A percentile compares a stretch with the other conserved stretches of the same genome.
Evolutionary conservation across 2,113 vertebrate genomes (phyloP).

Genomic region (Lathamus discolor): DNA sequence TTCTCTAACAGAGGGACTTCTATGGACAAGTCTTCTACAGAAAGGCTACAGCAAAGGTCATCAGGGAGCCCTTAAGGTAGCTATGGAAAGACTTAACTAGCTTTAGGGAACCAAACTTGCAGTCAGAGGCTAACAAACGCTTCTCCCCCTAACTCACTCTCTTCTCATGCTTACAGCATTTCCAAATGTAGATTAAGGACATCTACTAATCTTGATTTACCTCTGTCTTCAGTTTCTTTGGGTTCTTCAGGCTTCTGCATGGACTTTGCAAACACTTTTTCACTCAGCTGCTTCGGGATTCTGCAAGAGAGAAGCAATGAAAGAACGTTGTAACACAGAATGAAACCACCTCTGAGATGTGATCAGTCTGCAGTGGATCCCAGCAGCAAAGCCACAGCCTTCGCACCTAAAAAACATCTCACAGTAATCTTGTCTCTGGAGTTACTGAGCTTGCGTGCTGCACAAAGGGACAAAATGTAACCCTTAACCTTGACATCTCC

Average conservation of each 20-base stretch:
- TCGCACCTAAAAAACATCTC: not conserved
- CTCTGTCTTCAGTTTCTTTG: constrained; percentile 68
- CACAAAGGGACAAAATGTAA: not conserved
- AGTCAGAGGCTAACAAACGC: rapidly evolving
- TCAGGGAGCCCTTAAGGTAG: not conserved
- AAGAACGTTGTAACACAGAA: not conserved
- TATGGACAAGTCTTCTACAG: not conserved
- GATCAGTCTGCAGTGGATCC: not conserved
- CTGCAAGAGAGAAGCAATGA: constrained; percentile 68
- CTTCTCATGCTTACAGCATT: not conserved
- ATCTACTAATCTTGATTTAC: constrained; percentile 58
- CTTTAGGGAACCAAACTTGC: not conserved
- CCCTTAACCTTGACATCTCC: not conserved
- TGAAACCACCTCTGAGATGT: not conserved
- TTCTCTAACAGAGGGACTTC: not conserved
- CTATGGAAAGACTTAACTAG: not conserved
- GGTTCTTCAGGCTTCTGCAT: constrained; percentile 61
- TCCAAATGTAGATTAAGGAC: not conserved
- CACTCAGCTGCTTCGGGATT: constrained; percentile 88
- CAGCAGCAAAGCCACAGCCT: not conserved
- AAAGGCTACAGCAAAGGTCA: not conserved
- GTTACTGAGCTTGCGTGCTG: rapidly evolving
- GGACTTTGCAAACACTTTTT: constrained; percentile 80
- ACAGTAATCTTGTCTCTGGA: not conserved
- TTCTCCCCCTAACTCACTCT: not conserved